Evolutionary conservation across 2,113 vertebrate genomes (phyloP), one percentile per base, ranked within the genome.

Genomic region (Tragelaphus scriptus): DNA sequence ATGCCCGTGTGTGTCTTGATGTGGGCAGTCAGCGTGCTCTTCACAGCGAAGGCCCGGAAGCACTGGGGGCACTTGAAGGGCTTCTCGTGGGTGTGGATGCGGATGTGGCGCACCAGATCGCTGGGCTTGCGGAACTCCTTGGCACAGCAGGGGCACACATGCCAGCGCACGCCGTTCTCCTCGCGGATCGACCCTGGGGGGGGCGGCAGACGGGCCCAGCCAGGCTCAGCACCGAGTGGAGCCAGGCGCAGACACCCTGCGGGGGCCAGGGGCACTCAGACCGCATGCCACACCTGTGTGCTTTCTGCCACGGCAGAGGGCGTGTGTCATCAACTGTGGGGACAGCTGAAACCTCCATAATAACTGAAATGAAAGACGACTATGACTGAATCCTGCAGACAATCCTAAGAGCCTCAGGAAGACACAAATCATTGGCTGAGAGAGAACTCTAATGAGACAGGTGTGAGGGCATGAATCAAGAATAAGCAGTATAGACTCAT

Each of bases 101-200:
- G 99, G 96, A 99, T 99, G 98, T 99, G 99, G 1, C 99, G 99
- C 47, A 99, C 99, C 5, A 99, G 99, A 97, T 99, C 99, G 1
- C 99, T 99, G 32, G 99, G 99, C 96, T 99, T 99, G 98, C 99
- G 99, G 98, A 99, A 99, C 98, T 99, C 99, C 98, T 99, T 99
- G 90, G 99, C 98, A 98, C 99, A 99, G 91, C 99, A 99, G 0
- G 99, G 99, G 96, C 99, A 99, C 98, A 99, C 99, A 0, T 99
- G 99, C 99, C 99, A 99, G 53, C 99, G 99, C 16, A 99, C 99
- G 1, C 99, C 99, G 21, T 99, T 99, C 98, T 99, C 99, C 98
- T 99, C 99, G 23, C 99, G 99, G 98, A 99, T 99, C 36, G 99
- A 99, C 91, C 99, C 99, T 99, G 98, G 90, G 97, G 97, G n/a